These are phyloP conservation scores for Harpegnathos saltator DNA, from an alignment of 1,140 invertebrate species.

Conservation along the genomic window DNA sequence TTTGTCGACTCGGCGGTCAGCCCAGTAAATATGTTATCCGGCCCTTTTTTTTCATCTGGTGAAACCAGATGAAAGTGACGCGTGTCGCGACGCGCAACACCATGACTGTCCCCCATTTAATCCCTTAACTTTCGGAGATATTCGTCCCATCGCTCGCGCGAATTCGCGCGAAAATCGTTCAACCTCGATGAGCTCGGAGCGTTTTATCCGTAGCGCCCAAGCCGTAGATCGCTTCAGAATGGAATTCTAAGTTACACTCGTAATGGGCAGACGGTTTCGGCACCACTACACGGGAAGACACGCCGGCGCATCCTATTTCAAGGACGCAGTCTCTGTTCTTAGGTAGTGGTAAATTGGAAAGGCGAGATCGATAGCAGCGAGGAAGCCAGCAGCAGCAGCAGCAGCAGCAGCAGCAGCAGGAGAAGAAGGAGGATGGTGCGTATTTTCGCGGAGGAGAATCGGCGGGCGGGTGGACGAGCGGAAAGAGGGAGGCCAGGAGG, in stretches of 20 bases:
- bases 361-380: slow-evolving; percentile 12
- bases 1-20: slow-evolving; percentile 10
- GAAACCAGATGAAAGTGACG: neutral
- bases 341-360: slow-evolving; percentile 43
- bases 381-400: neutral
- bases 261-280: slow-evolving; percentile 7
- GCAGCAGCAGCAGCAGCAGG: neutral
- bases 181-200: slow-evolving; percentile 34
- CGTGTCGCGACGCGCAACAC: neutral
- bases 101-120: neutral
- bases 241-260: slow-evolving; percentile 30
- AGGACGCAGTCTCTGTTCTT: slow-evolving; percentile 29
- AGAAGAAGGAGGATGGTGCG: neutral
- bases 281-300: neutral
- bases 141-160: slow-evolving; percentile 1
- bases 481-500: neutral
- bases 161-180: slow-evolving; percentile 2
- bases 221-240: neutral
- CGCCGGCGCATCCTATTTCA: slow-evolving; percentile 37
- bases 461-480: no score
- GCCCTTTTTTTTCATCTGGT: neutral
- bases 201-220: neutral
- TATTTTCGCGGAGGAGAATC: slow-evolving; percentile 33
- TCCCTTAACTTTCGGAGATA: slow-evolving; percentile 24
- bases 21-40: slow-evolving; percentile 10